Percentiles rank a stretch among this genome's conserved stretches.
phyloP scores from a whole-genome alignment of 2,113 vertebrate genomes.

The Muntiacus reevesi region DNA sequence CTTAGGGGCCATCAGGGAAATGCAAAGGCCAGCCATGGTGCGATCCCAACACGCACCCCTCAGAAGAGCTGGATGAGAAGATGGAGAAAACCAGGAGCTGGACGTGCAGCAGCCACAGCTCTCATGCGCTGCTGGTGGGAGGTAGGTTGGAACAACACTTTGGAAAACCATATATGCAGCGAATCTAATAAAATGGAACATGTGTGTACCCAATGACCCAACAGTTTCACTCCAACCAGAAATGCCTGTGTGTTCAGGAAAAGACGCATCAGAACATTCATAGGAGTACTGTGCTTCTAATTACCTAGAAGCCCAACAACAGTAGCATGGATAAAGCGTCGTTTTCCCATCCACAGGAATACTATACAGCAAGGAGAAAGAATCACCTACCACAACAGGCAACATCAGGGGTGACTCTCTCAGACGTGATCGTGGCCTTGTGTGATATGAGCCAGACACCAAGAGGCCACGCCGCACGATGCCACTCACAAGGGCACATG shows the following conservation, averaged over 20 bases:
- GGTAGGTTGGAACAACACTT: rapidly evolving
- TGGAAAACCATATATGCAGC: not conserved
- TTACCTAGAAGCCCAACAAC: not conserved
- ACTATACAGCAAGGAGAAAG: not conserved
- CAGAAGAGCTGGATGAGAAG: not conserved
- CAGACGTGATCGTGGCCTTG: rapidly evolving
- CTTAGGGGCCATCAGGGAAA: not conserved
- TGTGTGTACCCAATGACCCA: rapidly evolving
- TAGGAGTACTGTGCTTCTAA: not conserved
- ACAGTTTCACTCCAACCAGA: not conserved
- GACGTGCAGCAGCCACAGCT: not conserved
- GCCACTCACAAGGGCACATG: rapidly evolving
- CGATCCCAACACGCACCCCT: rapidly evolving
- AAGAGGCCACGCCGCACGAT: rapidly evolving
- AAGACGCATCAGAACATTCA: not conserved
- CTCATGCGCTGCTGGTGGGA: not conserved
- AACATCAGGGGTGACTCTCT: rapidly evolving
- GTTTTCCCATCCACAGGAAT: not conserved
- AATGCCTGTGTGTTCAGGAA: not conserved
- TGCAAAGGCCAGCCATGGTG: not conserved
- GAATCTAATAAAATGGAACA: rapidly evolving
- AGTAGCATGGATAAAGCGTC: rapidly evolving
- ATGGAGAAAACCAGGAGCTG: not conserved
- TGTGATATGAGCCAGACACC: not conserved
- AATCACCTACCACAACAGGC: not conserved